Evolutionary conservation across 2,797 vertebrate genomes (phyloP).

Genomic region (Diglossa cyanea): DNA sequence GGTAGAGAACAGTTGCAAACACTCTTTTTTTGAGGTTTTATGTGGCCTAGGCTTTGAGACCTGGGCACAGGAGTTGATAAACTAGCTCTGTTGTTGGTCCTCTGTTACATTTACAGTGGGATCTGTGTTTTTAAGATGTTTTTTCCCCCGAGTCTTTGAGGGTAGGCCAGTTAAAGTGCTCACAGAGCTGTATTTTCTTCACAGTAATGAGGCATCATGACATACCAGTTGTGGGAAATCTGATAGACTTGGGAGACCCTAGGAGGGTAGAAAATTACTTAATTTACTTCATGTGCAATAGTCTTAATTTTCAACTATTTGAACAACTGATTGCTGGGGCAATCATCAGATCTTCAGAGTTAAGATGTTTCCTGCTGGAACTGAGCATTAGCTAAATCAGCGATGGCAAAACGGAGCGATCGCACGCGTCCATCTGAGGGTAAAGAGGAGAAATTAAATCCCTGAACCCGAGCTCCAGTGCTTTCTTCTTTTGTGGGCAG

Average conservation of each 20-base stretch:
- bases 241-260: constrained; percentile 46
- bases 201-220: constrained; percentile 16
- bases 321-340: constrained; percentile 61
- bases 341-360: constrained; percentile 61
- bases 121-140: background rate
- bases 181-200: constrained; percentile 30
- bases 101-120: background rate
- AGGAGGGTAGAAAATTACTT: constrained; percentile 59
- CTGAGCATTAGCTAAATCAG: constrained; percentile 56
- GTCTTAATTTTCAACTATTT: constrained; percentile 65
- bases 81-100: background rate
- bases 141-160: background rate
- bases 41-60: background rate
- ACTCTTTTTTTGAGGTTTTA: background rate
- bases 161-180: background rate
- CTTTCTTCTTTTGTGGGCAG: background rate
- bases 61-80: background rate
- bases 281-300: constrained; percentile 56
- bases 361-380: constrained; percentile 66
- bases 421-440: background rate
- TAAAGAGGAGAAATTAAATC: constrained; percentile 11
- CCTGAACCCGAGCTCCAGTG: background rate
- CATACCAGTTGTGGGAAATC: constrained; percentile 1
- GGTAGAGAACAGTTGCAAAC: background rate
- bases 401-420: background rate